Base-by-base conservation (phyloP, 1,140 invertebrate species). In the Dryas iulia region DNA sequence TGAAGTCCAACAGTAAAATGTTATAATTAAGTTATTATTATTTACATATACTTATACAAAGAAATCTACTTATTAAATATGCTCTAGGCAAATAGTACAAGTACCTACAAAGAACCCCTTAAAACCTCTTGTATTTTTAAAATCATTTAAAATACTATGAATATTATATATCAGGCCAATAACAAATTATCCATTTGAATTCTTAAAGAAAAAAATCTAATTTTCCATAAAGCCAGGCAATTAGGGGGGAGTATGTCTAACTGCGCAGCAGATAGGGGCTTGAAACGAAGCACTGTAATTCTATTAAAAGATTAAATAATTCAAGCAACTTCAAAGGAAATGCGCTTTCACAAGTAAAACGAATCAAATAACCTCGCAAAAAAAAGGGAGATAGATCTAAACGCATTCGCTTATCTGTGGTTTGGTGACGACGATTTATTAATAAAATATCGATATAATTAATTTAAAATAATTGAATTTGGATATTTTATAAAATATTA, bases 241-340 rank as follows among this genome's bases (percentile, higher is more conserved):
- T 74, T 71, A 71, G 33, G 78, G 79, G 71, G 64, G 62, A 75
- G 67, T 59, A 30, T 63, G 59, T 69, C 64, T 76, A 78, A 77
- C 77, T 76, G 76, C 72, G 76, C 79, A 83, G 81, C 73, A 81
- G 81, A 88, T 84, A 84, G 86, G 81, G 82, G 65, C 71, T 60
- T 74, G 73, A 67, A 77, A 78, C 70, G 61, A 73, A 78, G 78
- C 74, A 78, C 74, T 74, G 84, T 87, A 87, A 89, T 90, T 90
- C 81, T 87, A 86, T 90, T 89, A 89, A 86, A 89, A 82, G 87
- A 88, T 89, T 90, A 88, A 89, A 89, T 90, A 89, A 89, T 90
- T 88, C 86, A 85, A 76, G 76, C 76, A 78, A 86, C 78, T 88
- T 89, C 86, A 90, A 90, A 89, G 84, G 82, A 86, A 85, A 89